Conservation (phyloP, 2,113 vertebrate genomes). For the Crotalus horridus region DNA sequence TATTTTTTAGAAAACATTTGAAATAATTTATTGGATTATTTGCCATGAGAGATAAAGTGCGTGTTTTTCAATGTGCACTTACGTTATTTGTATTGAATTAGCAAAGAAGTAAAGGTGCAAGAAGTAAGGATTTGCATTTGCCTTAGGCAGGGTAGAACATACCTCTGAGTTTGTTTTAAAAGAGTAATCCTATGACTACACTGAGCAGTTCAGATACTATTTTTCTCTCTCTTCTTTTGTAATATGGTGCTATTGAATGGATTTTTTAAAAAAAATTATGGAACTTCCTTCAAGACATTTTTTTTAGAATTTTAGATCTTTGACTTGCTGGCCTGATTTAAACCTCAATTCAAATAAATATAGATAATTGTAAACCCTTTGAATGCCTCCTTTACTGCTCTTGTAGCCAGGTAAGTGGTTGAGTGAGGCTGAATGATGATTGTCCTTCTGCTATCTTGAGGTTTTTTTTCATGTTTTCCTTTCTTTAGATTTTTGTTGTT, state of each 20-base stretch:
- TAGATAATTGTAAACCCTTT: neutral
- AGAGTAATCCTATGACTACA: neutral
- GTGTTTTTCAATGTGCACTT: constrained; percentile 16
- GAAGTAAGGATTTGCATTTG: neutral
- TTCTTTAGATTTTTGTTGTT: neutral
- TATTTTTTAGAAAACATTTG: neutral
- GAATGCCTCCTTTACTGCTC: constrained; percentile 19
- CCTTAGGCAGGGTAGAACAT: neutral
- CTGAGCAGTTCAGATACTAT: constrained; percentile 24
- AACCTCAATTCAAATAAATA: neutral
- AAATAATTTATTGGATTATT: constrained; percentile 14
- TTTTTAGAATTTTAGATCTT: constrained; percentile 12
- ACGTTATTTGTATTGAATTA: constrained; percentile 41
- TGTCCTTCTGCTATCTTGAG: neutral
- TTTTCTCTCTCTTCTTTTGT: constrained; percentile 25
- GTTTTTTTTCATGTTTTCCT: neutral
- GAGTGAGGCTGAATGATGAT: neutral
- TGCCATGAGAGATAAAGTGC: constrained; percentile 3
- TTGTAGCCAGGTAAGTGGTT: neutral
- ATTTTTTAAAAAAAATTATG: constrained; percentile 32
- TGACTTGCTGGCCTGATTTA: neutral
- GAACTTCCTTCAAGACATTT: constrained; percentile 25
- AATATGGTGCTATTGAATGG: constrained; percentile 34
- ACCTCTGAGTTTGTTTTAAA: neutral
- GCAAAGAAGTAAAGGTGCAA: constrained; percentile 31